These are phyloP conservation scores for Semicossyphus pulcher DNA, from an alignment of 2,113 vertebrate genomes.

Conservation along the genomic window DNA sequence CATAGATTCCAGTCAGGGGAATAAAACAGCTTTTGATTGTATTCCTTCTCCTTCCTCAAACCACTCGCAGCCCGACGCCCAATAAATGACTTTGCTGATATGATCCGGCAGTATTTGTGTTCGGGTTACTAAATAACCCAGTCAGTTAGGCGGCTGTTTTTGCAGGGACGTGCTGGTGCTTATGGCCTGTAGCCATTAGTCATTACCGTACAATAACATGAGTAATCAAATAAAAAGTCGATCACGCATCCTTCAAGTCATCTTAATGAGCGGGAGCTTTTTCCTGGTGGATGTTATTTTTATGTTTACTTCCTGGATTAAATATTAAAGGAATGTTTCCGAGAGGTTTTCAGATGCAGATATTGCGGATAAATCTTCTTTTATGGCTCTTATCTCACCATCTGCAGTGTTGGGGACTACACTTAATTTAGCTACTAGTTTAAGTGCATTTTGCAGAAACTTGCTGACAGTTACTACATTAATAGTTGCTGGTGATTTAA, in stretches of 20 bases:
- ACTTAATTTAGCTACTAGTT: no score
- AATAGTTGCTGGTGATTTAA: no score
- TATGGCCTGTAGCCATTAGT: slow-evolving; percentile 41
- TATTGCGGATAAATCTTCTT: background rate
- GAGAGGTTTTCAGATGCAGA: background rate
- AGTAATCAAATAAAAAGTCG: slow-evolving; percentile 30
- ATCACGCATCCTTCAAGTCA: slow-evolving; percentile 5
- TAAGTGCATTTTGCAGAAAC: no score
- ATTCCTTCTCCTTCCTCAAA: slow-evolving; percentile 42
- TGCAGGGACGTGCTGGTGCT: slow-evolving; percentile 21
- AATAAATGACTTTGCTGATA: slow-evolving; percentile 69
- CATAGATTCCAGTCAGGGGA: slow-evolving; percentile 44
- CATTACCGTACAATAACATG: slow-evolving; percentile 42
- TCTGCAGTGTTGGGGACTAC: no score
- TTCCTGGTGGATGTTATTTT: slow-evolving; percentile 20
- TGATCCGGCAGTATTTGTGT: slow-evolving; percentile 67
- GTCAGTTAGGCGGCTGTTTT: slow-evolving; percentile 37
- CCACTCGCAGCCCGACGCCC: slow-evolving; percentile 5
- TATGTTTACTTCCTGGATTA: slow-evolving; percentile 10
- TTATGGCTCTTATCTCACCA: no score
- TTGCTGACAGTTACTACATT: no score
- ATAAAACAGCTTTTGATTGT: slow-evolving; percentile 21
- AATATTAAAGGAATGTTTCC: background rate
- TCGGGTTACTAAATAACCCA: slow-evolving; percentile 74
- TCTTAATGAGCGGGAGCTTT: slow-evolving; percentile 9